Evolutionary conservation across 2,113 vertebrate genomes (phyloP).

Genomic region (Etia nguti): DNA sequence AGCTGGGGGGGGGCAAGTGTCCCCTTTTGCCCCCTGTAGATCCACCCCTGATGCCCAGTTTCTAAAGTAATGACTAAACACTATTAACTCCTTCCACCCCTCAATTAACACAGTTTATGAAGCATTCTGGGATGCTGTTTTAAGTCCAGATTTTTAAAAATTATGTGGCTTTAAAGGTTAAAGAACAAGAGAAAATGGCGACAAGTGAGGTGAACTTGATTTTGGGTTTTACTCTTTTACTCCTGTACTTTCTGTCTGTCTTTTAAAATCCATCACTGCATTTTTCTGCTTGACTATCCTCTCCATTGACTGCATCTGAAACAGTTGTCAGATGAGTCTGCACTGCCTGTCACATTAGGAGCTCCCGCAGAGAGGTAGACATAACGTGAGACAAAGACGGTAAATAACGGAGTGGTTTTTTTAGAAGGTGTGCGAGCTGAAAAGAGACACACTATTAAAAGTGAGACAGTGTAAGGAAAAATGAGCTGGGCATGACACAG

Average conservation of each 20-base stretch:
- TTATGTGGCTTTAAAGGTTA: background rate
- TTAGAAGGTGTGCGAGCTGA: background rate
- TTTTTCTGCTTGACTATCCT: background rate
- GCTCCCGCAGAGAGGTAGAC: conserved; percentile 3
- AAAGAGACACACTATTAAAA: background rate
- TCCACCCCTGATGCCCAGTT: background rate
- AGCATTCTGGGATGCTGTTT: background rate
- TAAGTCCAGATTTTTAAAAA: background rate
- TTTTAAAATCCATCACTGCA: background rate
- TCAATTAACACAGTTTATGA: background rate
- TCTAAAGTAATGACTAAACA: background rate
- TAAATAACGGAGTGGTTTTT: background rate
- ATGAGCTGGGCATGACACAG: background rate
- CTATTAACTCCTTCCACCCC: background rate
- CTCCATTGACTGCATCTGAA: background rate
- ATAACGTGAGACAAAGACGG: background rate
- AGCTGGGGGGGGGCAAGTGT: background rate
- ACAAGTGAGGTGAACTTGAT: background rate
- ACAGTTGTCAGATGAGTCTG: conserved; percentile 11
- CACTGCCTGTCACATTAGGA: conserved; percentile 5
- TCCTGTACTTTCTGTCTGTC: background rate
- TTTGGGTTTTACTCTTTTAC: background rate
- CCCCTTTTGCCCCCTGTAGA: background rate
- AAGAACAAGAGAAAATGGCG: background rate
- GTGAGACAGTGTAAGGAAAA: background rate